Percentiles rank a stretch among this genome's conserved stretches.
Conservation (phyloP, 2,888 invertebrate genomes). For the Nomada flava region DNA sequence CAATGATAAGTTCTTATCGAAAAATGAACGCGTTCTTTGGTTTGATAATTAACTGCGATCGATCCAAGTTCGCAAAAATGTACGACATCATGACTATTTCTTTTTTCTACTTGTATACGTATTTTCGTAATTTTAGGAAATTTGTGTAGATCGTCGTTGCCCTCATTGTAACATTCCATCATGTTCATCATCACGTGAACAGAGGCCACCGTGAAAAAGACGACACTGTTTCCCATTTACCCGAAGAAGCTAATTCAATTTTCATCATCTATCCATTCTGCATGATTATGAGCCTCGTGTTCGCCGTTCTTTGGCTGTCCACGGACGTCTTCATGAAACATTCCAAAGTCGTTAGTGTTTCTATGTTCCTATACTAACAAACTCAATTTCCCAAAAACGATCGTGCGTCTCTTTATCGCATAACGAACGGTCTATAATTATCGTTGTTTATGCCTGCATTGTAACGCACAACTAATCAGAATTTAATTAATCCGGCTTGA, state of each 20-base stretch:
- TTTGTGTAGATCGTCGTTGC: slow-evolving; percentile 43
- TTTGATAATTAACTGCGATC: too few species aligned
- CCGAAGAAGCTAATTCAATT: slow-evolving; percentile 76
- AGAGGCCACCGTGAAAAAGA: slow-evolving; percentile 55
- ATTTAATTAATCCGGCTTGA: background rate
- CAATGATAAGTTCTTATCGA: too few species aligned
- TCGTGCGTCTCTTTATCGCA: too few species aligned
- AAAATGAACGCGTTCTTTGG: too few species aligned
- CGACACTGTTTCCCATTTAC: slow-evolving; percentile 69
- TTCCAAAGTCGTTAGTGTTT: slow-evolving; percentile 64
- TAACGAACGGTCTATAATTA: too few species aligned
- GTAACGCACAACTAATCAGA: background rate
- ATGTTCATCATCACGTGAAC: slow-evolving; percentile 74
- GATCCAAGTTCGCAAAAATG: too few species aligned
- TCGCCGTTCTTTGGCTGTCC: slow-evolving; percentile 67
- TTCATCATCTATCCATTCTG: slow-evolving; percentile 76
- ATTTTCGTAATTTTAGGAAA: slow-evolving; percentile 16
- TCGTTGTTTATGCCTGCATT: too few species aligned
- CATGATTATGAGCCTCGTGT: slow-evolving; percentile 66
- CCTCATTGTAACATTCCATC: slow-evolving; percentile 74
- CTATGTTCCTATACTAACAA: background rate
- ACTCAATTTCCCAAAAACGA: background rate
- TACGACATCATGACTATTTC: too few species aligned
- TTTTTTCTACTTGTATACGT: background rate
- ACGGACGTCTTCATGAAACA: slow-evolving; percentile 40